phyloP scores from a whole-genome alignment of 2,113 vertebrate species.

The Onychorhynchus coronatus region DNA sequence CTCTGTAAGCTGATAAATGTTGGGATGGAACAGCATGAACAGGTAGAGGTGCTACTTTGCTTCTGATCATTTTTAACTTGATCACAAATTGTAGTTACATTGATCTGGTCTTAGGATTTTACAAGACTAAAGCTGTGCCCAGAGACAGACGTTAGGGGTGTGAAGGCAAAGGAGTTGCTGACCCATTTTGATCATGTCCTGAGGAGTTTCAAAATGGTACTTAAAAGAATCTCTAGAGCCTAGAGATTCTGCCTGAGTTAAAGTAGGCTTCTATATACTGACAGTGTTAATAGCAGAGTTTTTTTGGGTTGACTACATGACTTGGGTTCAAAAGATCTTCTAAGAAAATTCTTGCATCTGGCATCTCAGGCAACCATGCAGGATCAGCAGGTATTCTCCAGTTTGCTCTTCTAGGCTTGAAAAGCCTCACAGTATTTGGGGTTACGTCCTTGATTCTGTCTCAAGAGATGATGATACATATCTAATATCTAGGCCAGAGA shows the following conservation, averaged over 20 bases:
- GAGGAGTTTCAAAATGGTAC: not conserved
- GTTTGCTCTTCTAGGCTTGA: not conserved
- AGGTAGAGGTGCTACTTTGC: not conserved
- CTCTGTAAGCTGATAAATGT: not conserved
- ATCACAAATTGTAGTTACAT: not conserved
- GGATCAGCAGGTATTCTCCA: not conserved
- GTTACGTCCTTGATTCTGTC: not conserved
- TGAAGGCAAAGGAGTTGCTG: not conserved
- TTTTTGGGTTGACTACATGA: not conserved
- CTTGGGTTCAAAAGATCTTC: not conserved
- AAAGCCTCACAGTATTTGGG: not conserved
- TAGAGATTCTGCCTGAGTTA: not conserved
- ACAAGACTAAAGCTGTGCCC: not conserved
- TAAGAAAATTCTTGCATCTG: slow-evolving; percentile 4
- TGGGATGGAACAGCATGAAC: not conserved
- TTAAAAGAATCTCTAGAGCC: not conserved
- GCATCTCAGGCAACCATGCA: not conserved
- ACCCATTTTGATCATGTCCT: not conserved
- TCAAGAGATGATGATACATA: not conserved
- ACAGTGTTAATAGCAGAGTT: not conserved
- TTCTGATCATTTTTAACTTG: not conserved
- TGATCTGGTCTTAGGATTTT: not conserved
- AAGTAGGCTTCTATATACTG: fast-evolving
- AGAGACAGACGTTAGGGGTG: not conserved
- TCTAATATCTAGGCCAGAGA: not conserved